Evolutionary conservation across 2,888 invertebrate genomes (phyloP), one percentile per base, ranked within the genome.

Genomic region (Drosophila neonasuta): DNA sequence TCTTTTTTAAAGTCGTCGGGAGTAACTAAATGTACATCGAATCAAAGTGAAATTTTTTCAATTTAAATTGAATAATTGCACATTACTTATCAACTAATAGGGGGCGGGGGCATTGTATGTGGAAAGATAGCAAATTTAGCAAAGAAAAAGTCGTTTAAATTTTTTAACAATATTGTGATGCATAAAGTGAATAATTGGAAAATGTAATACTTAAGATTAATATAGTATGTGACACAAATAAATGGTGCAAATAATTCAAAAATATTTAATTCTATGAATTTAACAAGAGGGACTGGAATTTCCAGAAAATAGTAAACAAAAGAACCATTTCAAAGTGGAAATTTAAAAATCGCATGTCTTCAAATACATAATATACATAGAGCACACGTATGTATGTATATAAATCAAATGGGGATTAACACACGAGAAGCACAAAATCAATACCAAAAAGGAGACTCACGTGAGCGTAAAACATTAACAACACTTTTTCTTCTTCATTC

Each of bases 401-500:
- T 34, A 48, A 61, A 68, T 67, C 71, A 76, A 62, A 66, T 68
- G 69, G 70, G 65, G 69, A 73, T 69, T 68, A 85, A 80, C 68
- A 79, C 71, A 81, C 68, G 63, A 70, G 77, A 78, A 85, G 69
- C 78, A 82, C 70, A 74, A 79, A 86, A 86, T 79, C 84, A 83
- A 74, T 77, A 80, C 72, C 71, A 77, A 75, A 88, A 77, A 87
- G 87, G 88, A 88, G 87, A 88, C 88, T 80, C 87, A 79, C 86
- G 86, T 86, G 82, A 79, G 83, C 87, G 84, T 82, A 80, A 86
- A 82, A 88, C 87, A 88, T 88, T 86, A 86, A 83, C 75, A 86
- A 88, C 86, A 86, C 88, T 81, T 66, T 17, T 42, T 48, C 42
- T 29, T 30, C 48, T 45, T 36, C 34, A 62, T 56, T 64, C 51